Base-by-base conservation (phyloP, 2,888 invertebrate genomes). In the Andrena marginata region DNA sequence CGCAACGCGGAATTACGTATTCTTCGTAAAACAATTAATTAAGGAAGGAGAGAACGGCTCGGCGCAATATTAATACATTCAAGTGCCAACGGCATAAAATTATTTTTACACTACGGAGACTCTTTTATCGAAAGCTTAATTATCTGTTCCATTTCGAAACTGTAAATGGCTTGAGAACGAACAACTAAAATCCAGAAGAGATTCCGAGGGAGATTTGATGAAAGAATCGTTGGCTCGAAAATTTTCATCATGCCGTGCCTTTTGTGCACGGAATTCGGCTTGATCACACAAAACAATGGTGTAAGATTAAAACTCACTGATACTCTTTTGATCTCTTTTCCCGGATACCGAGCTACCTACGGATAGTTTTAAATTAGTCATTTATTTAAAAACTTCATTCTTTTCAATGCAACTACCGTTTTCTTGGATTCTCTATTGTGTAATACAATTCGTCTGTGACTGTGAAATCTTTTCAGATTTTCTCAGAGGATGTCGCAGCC, bases 191-290 rank as follows among this genome's bases (percentile, higher is more conserved):
- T 16, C 0, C 4, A 49, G 0, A 7, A 60, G 62, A 29, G 3
- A 8, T 7, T 2, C 23, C 13, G 1, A n/a, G 51, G 5, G 31
- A 68, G 29, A 65, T 74, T 75, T 62, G 67, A 78, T 67, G 76
- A 75, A 62, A 62, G 20, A 75, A 60, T 65, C 77, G 54, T 62
- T 75, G 79, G 23, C 26, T 76, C 77, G 76, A 76, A 76, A 63
- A 69, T 76, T 76, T 64, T 76, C 76, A 79, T 79, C 77, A 59
- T 48, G 16, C 56, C 54, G 16, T 16, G 42, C 26, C 62, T 33
- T 78, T 78, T 78, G 67, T 75, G 26, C 54, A 42, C 42, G 10
- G 26, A 35, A 48, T 74, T 74, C 67, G 62, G 67, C 23, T 33
- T 49, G 70, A 42, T 56, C 63, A 48, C 23, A 31, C 67, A 13